Evolutionary conservation across 2,888 invertebrate species (phyloP).

Genomic region (Agriopis aurantiaria): DNA sequence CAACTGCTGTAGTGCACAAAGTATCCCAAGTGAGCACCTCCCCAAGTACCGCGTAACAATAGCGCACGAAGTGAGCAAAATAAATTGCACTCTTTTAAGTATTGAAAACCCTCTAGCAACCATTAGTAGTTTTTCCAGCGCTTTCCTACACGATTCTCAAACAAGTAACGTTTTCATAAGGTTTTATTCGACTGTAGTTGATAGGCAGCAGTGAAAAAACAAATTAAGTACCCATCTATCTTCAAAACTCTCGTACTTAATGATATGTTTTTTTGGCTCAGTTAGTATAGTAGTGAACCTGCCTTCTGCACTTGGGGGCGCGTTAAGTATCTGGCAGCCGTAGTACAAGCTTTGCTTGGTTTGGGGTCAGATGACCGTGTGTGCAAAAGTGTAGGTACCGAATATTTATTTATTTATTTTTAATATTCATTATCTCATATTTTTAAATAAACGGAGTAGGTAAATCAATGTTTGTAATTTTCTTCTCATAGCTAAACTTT

Average conservation of each 20-base stretch:
- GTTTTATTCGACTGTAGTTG: background rate
- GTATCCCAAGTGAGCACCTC: constrained; percentile 32
- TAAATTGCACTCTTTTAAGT: constrained; percentile 43
- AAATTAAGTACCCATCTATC: background rate
- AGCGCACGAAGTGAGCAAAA: constrained; percentile 38
- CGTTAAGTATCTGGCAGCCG: too few species aligned
- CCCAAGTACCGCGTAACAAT: constrained; percentile 22
- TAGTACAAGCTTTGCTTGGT: too few species aligned
- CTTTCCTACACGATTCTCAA: constrained; percentile 5
- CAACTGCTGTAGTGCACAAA: constrained; percentile 26
- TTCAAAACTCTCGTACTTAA: background rate
- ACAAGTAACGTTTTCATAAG: constrained; percentile 2
- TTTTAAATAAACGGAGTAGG: too few species aligned
- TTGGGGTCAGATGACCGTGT: too few species aligned
- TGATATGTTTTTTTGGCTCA: background rate
- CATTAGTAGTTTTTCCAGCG: constrained; percentile 31
- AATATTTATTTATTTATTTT: too few species aligned
- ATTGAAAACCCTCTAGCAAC: constrained; percentile 32
- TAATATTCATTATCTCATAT: too few species aligned
- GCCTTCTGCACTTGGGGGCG: too few species aligned
- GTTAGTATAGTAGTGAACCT: too few species aligned
- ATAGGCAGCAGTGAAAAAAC: background rate
- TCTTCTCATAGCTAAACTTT: too few species aligned
- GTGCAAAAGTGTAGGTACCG: too few species aligned
- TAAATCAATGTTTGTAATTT: too few species aligned